Percentiles rank a stretch among this genome's conserved stretches.
These are phyloP conservation scores for Globodera ellingtonae DNA, from an alignment of 1,140 invertebrate genomes.

Conservation along the genomic window DNA sequence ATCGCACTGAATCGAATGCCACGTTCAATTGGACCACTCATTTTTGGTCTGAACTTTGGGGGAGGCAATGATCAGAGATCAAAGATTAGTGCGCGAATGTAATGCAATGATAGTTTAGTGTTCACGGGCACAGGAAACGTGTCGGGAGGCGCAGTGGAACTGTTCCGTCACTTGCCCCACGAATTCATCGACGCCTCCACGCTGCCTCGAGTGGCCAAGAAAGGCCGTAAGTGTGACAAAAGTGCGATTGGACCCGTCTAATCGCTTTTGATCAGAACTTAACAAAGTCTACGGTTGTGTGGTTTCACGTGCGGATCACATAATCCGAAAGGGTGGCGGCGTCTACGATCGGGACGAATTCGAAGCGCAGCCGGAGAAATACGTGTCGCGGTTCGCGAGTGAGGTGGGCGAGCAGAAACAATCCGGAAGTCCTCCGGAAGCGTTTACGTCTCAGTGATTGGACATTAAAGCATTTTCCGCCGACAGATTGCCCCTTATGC, in stretches of 20 bases:
- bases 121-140: constrained; percentile 89
- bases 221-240: constrained; percentile 78
- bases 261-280: constrained; percentile 71
- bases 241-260: background rate
- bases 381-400: constrained; percentile 92
- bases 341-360: constrained; percentile 89
- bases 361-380: constrained; percentile 85
- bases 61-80: background rate
- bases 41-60: constrained; percentile 71
- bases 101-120: constrained; percentile 67
- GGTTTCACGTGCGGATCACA: constrained; percentile 85
- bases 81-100: background rate
- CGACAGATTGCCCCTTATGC: constrained; percentile 90
- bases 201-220: constrained; percentile 82
- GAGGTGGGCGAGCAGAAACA: constrained; percentile 71
- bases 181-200: constrained; percentile 95
- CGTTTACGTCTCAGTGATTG: background rate
- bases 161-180: constrained; percentile 93
- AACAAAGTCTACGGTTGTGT: constrained; percentile 92
- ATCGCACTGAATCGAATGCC: constrained; percentile 96
- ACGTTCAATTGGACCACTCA: constrained; percentile 92
- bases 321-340: constrained; percentile 79
- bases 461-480: constrained; percentile 21
- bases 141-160: constrained; percentile 87
- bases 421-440: background rate